phyloP scores from a whole-genome alignment of 2,113 vertebrate species.

The Rhodinocichla rosea region DNA sequence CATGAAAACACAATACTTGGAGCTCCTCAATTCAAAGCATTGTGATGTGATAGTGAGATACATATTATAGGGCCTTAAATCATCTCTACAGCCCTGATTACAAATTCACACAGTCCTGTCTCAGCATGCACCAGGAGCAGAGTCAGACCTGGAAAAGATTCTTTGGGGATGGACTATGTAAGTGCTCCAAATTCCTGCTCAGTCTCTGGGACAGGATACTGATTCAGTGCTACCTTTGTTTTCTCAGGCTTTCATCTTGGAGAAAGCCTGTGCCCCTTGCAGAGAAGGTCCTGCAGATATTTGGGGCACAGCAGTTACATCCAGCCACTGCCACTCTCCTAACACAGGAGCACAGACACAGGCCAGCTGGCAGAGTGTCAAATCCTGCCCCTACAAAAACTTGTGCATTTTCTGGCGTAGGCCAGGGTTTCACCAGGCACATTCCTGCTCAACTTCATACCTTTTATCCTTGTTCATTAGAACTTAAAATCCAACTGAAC shows the following conservation, averaged over 20 bases:
- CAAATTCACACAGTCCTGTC: not conserved
- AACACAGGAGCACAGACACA: not conserved
- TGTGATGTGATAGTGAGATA: slow-evolving; percentile 54
- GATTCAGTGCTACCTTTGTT: not conserved
- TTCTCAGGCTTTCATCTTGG: not conserved
- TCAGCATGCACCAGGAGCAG: slow-evolving; percentile 6
- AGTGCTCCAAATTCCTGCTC: slow-evolving; percentile 33
- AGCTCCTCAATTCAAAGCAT: slow-evolving; percentile 2
- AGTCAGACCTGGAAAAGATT: slow-evolving; percentile 18
- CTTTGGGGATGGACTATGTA: not conserved
- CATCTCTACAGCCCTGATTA: slow-evolving; percentile 30
- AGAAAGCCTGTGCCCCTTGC: not conserved
- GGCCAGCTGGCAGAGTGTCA: not conserved
- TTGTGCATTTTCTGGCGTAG: not conserved
- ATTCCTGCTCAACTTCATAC: not conserved
- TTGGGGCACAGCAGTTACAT: not conserved
- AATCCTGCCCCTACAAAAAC: not conserved
- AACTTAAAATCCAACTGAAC: not conserved
- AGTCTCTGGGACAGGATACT: not conserved
- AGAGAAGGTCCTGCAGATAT: not conserved
- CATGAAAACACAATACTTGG: slow-evolving; percentile 26
- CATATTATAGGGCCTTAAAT: slow-evolving; percentile 42
- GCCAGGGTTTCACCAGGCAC: not conserved
- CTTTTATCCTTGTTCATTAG: not conserved
- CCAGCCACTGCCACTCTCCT: not conserved